phyloP scores from a whole-genome alignment of 2,888 invertebrate genomes.

The Aelia acuminata region DNA sequence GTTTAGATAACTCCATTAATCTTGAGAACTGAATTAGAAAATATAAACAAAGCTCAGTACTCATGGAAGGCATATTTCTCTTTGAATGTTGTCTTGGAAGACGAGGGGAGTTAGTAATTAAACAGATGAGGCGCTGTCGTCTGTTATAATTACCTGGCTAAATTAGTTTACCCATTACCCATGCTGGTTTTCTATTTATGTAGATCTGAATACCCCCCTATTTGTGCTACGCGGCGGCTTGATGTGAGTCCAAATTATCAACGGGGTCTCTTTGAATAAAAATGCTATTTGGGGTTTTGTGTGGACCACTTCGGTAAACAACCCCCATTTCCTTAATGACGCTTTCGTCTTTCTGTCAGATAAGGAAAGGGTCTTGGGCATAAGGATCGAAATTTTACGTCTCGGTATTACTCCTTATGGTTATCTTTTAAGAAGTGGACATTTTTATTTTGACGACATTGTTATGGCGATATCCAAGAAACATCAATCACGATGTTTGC shows the following conservation, averaged over 20 bases:
- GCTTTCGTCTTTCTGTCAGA: not conserved
- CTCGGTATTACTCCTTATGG: too few relatives aligned
- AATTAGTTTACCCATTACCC: not conserved
- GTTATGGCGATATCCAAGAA: too few relatives aligned
- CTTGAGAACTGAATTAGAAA: not conserved
- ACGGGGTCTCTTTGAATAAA: constrained; percentile 16
- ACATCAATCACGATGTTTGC: too few relatives aligned
- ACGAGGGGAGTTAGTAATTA: not conserved
- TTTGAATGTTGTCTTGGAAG: not conserved
- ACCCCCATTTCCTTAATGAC: not conserved
- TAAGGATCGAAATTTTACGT: too few relatives aligned
- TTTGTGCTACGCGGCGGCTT: not conserved
- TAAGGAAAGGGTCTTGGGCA: too few relatives aligned
- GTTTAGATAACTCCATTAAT: not conserved
- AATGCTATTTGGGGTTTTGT: constrained; percentile 32
- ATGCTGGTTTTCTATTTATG: not conserved
- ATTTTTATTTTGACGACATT: too few relatives aligned
- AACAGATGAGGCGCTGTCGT: not conserved
- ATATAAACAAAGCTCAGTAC: not conserved
- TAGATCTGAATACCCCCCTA: not conserved
- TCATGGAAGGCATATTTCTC: not conserved
- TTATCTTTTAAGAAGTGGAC: too few relatives aligned
- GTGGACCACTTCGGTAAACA: not conserved
- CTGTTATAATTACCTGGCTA: not conserved
- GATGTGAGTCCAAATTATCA: constrained; percentile 35